Evolutionary conservation across 2,888 invertebrate genomes (phyloP), one percentile per base, ranked within the genome.

Genomic region (Lycia hirtaria): DNA sequence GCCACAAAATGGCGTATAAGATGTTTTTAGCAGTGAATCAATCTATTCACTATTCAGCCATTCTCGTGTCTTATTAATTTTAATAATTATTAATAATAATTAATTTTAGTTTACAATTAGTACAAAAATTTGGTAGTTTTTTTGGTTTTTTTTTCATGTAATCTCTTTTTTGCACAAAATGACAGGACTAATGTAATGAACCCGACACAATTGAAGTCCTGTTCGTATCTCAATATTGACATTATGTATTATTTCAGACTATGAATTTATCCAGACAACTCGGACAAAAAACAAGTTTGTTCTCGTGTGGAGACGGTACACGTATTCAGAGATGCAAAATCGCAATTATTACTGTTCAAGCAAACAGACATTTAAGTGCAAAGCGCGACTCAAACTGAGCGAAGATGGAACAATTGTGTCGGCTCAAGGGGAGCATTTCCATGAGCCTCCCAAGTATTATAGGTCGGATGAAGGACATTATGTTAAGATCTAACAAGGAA

Each of bases 381-480:
- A 22, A 15, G 51, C 60, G 6, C 38, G 48, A 1, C 28, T 55
- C 9, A 60, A 55, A 26, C 28, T 60, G 22, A 41, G 10, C 4
- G 55, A 37, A n/a, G 32, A 48, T n/a, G 65, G 47, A 45, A 52
- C 15, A 22, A 57, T 40, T 22, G 45, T 12, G 15, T 47, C 15
- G 7, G 30, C 28, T 22, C 28, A n/a, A 3, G 45, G 41, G 1
- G 24, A 38, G 7, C 60, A 61, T 28, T 3, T 3, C 7, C 56
- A 60, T n/a, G 5, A 14, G 1, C 22, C 48, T 20, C 60, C 60
- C 3, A 6, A 10, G 1, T 56, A 52, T 22, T 9, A 20, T 9
- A 43, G 28, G 24, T 26, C 52, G 0, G n/a, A 48, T 1, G 6
- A 10, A 2, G 60, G 60, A 4, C 14, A 32, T n/a, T 60, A 45